Evolutionary conservation across 2,888 invertebrate genomes (phyloP).

Genomic region (Ormia ochracea): DNA sequence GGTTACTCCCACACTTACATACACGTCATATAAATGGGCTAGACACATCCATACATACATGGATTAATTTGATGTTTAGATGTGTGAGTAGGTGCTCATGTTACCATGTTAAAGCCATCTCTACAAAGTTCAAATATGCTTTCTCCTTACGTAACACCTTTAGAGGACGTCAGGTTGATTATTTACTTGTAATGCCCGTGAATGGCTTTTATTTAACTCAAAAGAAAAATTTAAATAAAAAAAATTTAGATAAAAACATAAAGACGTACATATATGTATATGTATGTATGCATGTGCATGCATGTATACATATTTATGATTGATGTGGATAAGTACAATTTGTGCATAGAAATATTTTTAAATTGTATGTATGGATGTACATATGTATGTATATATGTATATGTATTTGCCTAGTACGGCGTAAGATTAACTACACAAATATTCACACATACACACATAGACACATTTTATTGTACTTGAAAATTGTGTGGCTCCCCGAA

Average conservation of each 20-base stretch:
- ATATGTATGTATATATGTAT: too few relatives aligned
- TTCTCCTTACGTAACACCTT: conserved; percentile 55
- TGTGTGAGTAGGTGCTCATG: not conserved
- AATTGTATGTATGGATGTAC: too few relatives aligned
- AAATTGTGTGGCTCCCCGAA: not conserved
- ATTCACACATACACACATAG: too few relatives aligned
- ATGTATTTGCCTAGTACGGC: too few relatives aligned
- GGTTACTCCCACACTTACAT: too few relatives aligned
- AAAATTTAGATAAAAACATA: not conserved
- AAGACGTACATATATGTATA: not conserved
- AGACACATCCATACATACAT: not conserved
- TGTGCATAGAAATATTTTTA: too few relatives aligned
- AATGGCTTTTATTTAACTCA: not conserved
- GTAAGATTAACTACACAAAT: too few relatives aligned
- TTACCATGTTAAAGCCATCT: not conserved
- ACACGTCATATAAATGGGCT: too few relatives aligned
- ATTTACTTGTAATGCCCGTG: not conserved
- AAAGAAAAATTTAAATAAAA: conserved; percentile 14
- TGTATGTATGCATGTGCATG: not conserved
- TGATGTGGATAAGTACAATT: too few relatives aligned
- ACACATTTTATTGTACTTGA: too few relatives aligned
- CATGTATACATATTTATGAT: too few relatives aligned
- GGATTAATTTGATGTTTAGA: not conserved
- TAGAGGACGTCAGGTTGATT: not conserved
- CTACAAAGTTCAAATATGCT: conserved; percentile 53